These are phyloP conservation scores for Brachionus rubens DNA, from an alignment of 1,140 invertebrate genomes.

Conservation along the genomic window DNA sequence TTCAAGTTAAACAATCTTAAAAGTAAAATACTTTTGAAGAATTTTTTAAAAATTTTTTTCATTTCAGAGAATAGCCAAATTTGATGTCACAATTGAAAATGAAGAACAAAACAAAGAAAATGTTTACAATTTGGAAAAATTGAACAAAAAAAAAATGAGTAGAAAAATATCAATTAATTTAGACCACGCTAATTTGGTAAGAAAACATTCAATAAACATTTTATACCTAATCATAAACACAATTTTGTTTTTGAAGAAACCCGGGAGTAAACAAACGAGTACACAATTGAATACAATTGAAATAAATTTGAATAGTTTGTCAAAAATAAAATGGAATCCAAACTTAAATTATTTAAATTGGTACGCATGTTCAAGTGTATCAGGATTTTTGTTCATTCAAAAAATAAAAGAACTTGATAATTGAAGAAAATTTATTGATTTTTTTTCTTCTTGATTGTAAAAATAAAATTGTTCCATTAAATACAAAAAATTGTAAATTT, in stretches of 20 bases:
- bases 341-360: constrained; percentile 37
- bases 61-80: constrained; percentile 24
- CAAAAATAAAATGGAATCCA: constrained; percentile 40
- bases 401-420: constrained; percentile 27
- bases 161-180: neutral
- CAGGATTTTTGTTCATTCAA: constrained; percentile 40
- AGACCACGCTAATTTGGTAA: constrained; percentile 1
- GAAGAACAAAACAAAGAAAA: neutral
- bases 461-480: too few relatives aligned
- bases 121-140: neutral
- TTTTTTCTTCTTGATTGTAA: too few relatives aligned
- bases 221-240: neutral
- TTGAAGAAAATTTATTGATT: too few relatives aligned
- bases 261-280: neutral
- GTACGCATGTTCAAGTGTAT: constrained; percentile 21
- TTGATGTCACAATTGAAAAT: neutral
- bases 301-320: neutral
- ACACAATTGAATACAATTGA: neutral
- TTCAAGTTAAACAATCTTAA: too few relatives aligned
- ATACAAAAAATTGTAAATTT: too few relatives aligned
- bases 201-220: neutral
- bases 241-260: neutral
- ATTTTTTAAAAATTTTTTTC: neutral
- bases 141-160: neutral
- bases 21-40: too few relatives aligned